A percentile compares a stretch with the other conserved stretches of the same genome.
These are phyloP conservation scores for Tychaedon coryphoeus DNA, from an alignment of 2,113 vertebrate species.

Conservation along the genomic window DNA sequence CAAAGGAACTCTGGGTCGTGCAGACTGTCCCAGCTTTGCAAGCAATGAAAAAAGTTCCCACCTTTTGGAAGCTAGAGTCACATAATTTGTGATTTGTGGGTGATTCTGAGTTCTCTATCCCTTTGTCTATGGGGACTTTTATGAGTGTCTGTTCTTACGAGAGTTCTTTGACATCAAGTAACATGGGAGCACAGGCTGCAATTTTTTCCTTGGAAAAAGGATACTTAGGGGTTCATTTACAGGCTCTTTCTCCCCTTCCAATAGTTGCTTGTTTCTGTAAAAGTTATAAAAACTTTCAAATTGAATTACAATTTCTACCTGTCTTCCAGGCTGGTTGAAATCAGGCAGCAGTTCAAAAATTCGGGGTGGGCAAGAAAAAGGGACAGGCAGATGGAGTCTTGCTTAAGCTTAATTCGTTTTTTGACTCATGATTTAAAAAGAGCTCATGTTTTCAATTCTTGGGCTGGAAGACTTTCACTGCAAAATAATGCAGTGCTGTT, in stretches of 20 bases:
- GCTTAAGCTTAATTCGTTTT: background rate
- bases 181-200: background rate
- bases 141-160: background rate
- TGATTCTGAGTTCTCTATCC: background rate
- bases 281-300: background rate
- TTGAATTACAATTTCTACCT: background rate
- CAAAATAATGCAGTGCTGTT: background rate
- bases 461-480: background rate
- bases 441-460: background rate
- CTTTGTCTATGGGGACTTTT: background rate
- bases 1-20: background rate
- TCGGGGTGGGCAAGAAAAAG: background rate
- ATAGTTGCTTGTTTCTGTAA: background rate
- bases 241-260: background rate
- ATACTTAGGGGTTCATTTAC: background rate
- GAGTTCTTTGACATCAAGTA: background rate
- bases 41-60: background rate
- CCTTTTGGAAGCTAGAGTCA: background rate
- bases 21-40: background rate
- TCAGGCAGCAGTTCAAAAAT: background rate
- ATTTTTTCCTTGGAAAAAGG: background rate
- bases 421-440: background rate
- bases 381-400: background rate
- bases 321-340: background rate
- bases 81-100: background rate